phyloP scores from a whole-genome alignment of 2,888 invertebrate species.

The Stenolophus ochropezus region DNA sequence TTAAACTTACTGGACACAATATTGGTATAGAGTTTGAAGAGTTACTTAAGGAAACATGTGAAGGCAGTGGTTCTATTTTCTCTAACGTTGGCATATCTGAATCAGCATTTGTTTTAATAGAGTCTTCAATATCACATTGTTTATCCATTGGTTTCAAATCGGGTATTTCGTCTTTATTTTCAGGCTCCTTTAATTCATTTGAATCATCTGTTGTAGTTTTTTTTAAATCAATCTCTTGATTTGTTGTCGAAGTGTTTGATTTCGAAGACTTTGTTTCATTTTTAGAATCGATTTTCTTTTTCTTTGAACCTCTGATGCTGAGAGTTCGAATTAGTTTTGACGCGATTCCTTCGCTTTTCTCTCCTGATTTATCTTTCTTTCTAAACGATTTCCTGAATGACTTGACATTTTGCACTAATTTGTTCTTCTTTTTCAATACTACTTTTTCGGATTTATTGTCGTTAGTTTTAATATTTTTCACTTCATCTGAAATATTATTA shows the following conservation, averaged over 20 bases:
- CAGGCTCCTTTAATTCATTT: slow-evolving; percentile 16
- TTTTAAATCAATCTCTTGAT: slow-evolving; percentile 27
- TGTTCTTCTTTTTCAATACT: slow-evolving; percentile 40
- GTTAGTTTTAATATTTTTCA: slow-evolving; percentile 34
- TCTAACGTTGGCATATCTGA: slow-evolving; percentile 50
- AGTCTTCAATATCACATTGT: slow-evolving; percentile 22
- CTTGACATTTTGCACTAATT: slow-evolving; percentile 52
- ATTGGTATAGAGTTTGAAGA: slow-evolving; percentile 38
- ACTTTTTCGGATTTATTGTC: slow-evolving; percentile 24
- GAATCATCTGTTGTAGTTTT: slow-evolving; percentile 33
- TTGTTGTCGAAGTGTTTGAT: slow-evolving; percentile 11
- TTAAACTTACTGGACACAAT: slow-evolving; percentile 34
- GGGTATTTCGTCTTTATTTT: slow-evolving; percentile 55
- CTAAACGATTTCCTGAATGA: slow-evolving; percentile 40
- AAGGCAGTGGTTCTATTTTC: slow-evolving; percentile 50
- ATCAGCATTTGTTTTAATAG: slow-evolving; percentile 10
- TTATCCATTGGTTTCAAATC: slow-evolving; percentile 54
- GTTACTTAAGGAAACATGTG: slow-evolving; percentile 23
- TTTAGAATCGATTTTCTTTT: slow-evolving; percentile 40
- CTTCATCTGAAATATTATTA: slow-evolving; percentile 38
- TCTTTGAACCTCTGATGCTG: slow-evolving; percentile 45
- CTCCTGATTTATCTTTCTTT: slow-evolving; percentile 21
- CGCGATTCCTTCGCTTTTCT: slow-evolving; percentile 41
- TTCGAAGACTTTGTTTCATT: slow-evolving; percentile 5
- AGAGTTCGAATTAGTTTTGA: slow-evolving; percentile 49